phyloP scores from a whole-genome alignment of 1,140 invertebrate species.

The Aplysia californica region DNA sequence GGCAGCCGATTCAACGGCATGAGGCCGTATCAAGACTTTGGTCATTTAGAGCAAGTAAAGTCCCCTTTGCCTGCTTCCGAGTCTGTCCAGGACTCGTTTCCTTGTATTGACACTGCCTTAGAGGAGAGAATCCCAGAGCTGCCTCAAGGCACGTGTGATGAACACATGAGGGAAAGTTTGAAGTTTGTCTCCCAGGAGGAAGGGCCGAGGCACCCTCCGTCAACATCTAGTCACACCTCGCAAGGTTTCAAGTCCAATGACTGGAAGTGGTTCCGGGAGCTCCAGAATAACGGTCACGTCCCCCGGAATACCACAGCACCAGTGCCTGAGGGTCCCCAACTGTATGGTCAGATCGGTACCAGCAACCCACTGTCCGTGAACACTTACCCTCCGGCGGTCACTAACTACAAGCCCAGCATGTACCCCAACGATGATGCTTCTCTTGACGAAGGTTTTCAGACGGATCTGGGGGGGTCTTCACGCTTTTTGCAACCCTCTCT shows the following conservation, averaged over 20 bases:
- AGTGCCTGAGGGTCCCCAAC: too few species aligned
- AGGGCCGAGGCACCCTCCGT: neutral
- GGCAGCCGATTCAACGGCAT: too few species aligned
- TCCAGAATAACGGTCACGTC: neutral
- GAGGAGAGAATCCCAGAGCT: neutral
- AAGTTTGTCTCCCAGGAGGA: neutral
- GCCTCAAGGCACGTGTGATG: slow-evolving; percentile 17
- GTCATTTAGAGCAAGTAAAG: neutral
- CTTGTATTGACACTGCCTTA: slow-evolving; percentile 10
- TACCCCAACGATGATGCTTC: too few species aligned
- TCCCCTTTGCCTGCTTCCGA: neutral
- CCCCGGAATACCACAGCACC: too few species aligned
- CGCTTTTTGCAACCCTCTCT: neutral
- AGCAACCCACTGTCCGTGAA: neutral
- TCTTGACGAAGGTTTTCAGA: too few species aligned
- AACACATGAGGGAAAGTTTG: slow-evolving; percentile 34
- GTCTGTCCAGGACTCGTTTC: neutral
- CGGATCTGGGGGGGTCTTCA: too few species aligned
- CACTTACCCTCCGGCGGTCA: too few species aligned
- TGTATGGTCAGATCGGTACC: neutral
- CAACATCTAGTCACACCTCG: too few species aligned
- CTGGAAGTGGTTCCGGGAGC: neutral
- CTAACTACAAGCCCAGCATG: too few species aligned
- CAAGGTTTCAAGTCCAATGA: too few species aligned
- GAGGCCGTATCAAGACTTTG: too few species aligned